A percentile compares a stretch with the other conserved stretches of the same genome.
These are phyloP conservation scores for Sarcoramphus papa DNA, from an alignment of 2,797 vertebrate genomes.

Conservation along the genomic window DNA sequence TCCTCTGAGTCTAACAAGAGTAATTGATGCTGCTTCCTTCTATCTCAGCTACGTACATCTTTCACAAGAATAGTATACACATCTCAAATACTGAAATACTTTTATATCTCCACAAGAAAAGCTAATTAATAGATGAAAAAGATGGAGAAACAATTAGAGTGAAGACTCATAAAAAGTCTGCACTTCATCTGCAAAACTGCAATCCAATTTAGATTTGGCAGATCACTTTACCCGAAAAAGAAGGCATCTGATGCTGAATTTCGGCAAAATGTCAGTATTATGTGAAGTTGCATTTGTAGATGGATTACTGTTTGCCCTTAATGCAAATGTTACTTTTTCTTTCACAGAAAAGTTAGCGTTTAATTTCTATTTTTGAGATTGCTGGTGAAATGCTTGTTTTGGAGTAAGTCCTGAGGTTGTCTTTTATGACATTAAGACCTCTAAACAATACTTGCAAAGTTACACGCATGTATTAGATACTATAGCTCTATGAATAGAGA, in stretches of 20 bases:
- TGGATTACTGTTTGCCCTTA: not conserved
- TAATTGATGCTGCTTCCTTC: not conserved
- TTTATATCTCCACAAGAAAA: not conserved
- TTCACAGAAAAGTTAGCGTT: not conserved
- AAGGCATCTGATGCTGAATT: constrained; percentile 13
- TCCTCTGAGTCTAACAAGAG: not conserved
- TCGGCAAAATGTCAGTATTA: not conserved
- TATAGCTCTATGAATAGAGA: not conserved
- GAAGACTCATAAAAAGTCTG: not conserved
- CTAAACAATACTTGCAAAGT: not conserved
- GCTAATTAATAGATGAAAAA: not conserved
- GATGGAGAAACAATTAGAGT: not conserved
- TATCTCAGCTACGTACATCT: not conserved
- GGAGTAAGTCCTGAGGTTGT: not conserved
- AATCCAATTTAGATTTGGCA: constrained; percentile 26
- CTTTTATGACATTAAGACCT: not conserved
- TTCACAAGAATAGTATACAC: not conserved
- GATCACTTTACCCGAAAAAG: not conserved
- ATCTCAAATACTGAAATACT: not conserved
- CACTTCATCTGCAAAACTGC: not conserved
- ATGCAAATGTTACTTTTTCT: not conserved
- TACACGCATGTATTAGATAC: not conserved
- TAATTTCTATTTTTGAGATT: not conserved
- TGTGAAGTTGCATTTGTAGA: not conserved
- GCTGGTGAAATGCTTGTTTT: not conserved